Evolutionary conservation across 2,888 invertebrate species (phyloP), one percentile per base, ranked within the genome.

Genomic region (Drosophila aldrichi): DNA sequence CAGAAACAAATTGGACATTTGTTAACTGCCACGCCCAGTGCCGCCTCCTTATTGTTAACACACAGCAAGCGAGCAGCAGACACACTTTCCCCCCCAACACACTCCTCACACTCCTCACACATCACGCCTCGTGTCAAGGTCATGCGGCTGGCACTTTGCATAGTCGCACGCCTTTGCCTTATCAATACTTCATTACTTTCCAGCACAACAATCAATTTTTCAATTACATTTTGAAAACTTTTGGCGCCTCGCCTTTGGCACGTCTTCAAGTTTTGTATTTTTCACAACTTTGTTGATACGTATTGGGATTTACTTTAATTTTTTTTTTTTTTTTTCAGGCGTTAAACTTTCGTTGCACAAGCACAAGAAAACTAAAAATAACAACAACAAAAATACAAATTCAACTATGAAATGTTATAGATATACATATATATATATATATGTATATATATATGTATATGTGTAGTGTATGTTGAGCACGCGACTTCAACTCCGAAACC

Each of bases 201-300:
- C 32, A 18, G 36, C 54, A 54, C 18, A 51, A 16, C 43, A 62
- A n/a, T 12, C 12, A 57, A 57, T 36, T 84, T 78, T 82, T 48
- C 54, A 84, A 80, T 84, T 84, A 87, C 85, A 80, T 84, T 87
- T 74, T 75, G 18, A 29, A 67, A 62, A 57, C 48, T 55, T 65
- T 57, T 62, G 62, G 51, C 61, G 55, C 67, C 56, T 65, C 57
- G 58, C 48, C 56, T 64, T 14, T 25, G 66, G 55, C 64, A 80
- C 77, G 67, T 63, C 52, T 58, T 49, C 43, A 64, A 55, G 9
- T 51, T 34, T 18, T 8, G 14, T 52, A 48, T 57, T 70, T 69
- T 75, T 65, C 66, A 73, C 78, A 76, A 65, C 56, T 76, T 67
- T 59, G 3, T 54, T 16, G 46, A n/a, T 52, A 29, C 18, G 16